phyloP scores from a whole-genome alignment of 2,797 vertebrate genomes.

The Salarias fasciatus region DNA sequence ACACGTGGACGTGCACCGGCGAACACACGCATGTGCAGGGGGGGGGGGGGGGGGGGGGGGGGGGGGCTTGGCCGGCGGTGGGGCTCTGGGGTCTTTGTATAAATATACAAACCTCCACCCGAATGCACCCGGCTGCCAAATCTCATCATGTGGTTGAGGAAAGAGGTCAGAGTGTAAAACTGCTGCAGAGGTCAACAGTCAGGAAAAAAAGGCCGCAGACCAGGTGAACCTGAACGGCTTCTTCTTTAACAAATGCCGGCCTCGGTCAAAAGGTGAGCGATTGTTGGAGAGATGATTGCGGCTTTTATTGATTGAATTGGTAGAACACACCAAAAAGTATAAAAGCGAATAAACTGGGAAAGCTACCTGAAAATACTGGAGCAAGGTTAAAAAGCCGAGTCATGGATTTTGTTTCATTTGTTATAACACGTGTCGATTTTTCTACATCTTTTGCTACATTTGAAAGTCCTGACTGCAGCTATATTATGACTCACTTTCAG shows the following conservation, averaged over 20 bases:
- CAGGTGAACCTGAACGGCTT: constrained; percentile 29
- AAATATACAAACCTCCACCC: constrained; percentile 82
- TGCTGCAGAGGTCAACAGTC: constrained; percentile 57
- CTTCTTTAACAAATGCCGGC: constrained; percentile 18
- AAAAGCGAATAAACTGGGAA: too few species aligned
- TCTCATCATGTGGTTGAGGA: constrained; percentile 76
- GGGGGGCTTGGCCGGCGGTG: constrained; percentile 54
- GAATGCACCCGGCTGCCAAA: constrained; percentile 77
- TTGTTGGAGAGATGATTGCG: too few species aligned
- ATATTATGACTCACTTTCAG: too few species aligned
- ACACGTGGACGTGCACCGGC: constrained; percentile 18
- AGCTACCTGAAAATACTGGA: too few species aligned
- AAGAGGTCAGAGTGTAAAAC: constrained; percentile 68
- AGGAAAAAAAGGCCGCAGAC: constrained; percentile 46
- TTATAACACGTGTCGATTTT: too few species aligned
- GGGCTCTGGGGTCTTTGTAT: constrained; percentile 74
- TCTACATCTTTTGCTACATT: too few species aligned
- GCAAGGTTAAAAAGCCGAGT: too few species aligned
- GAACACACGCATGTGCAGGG: constrained; percentile 37
- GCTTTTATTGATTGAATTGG: too few species aligned
- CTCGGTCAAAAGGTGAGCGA: constrained; percentile 10
- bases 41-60: constrained; percentile 43
- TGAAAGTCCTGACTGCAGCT: too few species aligned
- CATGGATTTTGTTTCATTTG: too few species aligned
- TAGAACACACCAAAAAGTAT: too few species aligned